These are phyloP conservation scores for Tetramorium alpestre DNA, from an alignment of 1,140 invertebrate species.

Conservation along the genomic window DNA sequence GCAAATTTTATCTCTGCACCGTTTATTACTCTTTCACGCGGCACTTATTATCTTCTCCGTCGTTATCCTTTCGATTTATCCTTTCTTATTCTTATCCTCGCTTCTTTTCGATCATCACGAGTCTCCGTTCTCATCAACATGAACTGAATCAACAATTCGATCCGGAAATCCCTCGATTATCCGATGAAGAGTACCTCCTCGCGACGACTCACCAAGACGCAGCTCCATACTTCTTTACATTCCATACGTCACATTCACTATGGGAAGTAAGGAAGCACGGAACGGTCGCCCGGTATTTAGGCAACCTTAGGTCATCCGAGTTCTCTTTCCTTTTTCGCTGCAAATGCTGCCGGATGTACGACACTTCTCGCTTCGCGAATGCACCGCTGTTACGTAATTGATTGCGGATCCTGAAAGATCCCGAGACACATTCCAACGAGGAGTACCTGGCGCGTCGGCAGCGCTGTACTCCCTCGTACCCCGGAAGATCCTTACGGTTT, in stretches of 20 bases:
- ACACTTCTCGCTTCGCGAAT: conserved; percentile 7
- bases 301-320: not conserved
- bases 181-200: conserved; percentile 3
- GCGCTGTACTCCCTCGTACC: not conserved
- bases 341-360: not conserved
- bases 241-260: conserved; percentile 95
- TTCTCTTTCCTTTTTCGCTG: not conserved
- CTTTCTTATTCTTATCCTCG: conserved; percentile 5
- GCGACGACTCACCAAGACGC: conserved; percentile 80
- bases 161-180: not conserved
- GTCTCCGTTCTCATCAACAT: not conserved
- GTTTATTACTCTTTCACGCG: conserved; percentile 16
- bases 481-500: not conserved
- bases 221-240: conserved; percentile 99
- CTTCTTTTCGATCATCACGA: not conserved
- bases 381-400: conserved; percentile 63
- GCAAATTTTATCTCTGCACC: not conserved
- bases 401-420: not conserved
- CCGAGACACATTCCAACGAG: conserved; percentile 39
- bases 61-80: not conserved
- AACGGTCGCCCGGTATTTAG: conserved; percentile 87
- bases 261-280: conserved; percentile 98
- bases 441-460: conserved; percentile 31
- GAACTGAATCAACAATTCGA: not conserved
- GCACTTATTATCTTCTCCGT: conserved; percentile 12